A percentile compares a stretch with the other conserved stretches of the same genome.
Evolutionary conservation across 2,113 vertebrate species (phyloP).

Genomic region (Anthoscopus minutus): DNA sequence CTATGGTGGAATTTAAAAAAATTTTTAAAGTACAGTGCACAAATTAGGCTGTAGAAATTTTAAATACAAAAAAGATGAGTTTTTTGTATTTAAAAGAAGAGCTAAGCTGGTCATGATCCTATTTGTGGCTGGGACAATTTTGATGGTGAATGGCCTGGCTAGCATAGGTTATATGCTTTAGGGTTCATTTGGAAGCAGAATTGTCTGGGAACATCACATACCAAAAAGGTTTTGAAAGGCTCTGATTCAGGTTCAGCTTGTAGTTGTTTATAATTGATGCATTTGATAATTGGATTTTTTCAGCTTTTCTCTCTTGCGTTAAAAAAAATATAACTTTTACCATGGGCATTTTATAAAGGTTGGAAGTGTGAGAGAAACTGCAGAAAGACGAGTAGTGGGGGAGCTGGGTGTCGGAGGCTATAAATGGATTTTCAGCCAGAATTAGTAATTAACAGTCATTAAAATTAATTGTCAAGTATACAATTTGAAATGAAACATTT

Average conservation of each 20-base stretch:
- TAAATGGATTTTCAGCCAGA: conserved; percentile 47
- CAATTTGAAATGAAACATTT: conserved; percentile 55
- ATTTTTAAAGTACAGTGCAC: background rate
- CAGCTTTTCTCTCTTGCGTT: background rate
- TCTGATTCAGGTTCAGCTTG: background rate
- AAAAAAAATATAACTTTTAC: background rate
- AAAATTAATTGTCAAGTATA: conserved; percentile 64
- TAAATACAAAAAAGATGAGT: background rate
- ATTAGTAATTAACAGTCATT: conserved; percentile 64
- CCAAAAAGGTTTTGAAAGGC: background rate
- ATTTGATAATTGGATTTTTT: background rate
- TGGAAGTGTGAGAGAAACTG: conserved; percentile 26
- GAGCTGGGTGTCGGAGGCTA: conserved; percentile 8
- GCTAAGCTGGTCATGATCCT: background rate
- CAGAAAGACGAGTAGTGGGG: conserved; percentile 18
- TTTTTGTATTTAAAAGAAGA: too few species aligned
- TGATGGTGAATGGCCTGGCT: background rate
- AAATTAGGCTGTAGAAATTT: background rate
- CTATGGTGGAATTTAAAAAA: background rate
- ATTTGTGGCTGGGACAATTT: background rate
- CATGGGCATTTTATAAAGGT: background rate
- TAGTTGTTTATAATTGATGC: conserved; percentile 1
- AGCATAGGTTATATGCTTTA: background rate
- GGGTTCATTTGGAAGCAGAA: background rate
- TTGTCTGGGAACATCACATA: background rate